Evolutionary conservation across 2,888 invertebrate genomes (phyloP), one percentile per base, ranked within the genome.

Genomic region (Drosophila formosana): DNA sequence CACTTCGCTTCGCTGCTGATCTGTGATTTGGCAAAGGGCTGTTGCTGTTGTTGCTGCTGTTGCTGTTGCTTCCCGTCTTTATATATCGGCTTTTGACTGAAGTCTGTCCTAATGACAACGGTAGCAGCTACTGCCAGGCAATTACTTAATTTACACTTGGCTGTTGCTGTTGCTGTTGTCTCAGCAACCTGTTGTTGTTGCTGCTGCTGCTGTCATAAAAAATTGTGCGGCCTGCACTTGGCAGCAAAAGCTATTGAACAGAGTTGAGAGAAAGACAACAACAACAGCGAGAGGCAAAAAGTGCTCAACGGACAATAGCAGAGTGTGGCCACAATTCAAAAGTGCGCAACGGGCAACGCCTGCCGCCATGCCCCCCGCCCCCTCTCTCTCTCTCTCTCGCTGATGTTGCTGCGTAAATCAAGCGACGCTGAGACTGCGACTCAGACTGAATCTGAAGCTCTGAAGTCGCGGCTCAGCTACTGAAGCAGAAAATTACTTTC

Each of bases 401-500:
- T 74, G 52, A 30, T 65, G 51, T 41, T 67, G 64, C 46, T 52
- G 39, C 71, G 81, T 81, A 81, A 81, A 81, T 83, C 81, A 83
- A 81, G 73, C 65, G 53, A 74, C 72, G 75, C 74, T 70, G 72
- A 13, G 18, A 18, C 18, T 18, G 18, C 0, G 11, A 34, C 34
- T 34, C 8, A 34, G 34, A 11, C 37, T n/a, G 11, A 37, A 37
- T 18, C 18, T 18, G 18, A 18, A 18, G 37, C 11, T 18, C 18
- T n/a, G 37, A 72, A 62, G 84, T 55, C 70, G 75, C 75, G 75
- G 70, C 80, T 78, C 72, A 74, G 83, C 89, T 89, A 90, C 80
- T 90, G 89, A 90, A 89, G 90, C 90, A 89, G 89, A 90, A 90
- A 90, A 90, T 90, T 90, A 90, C 90, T 90, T 90, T 89, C 85